Percentiles rank a stretch among this genome's conserved stretches.
phyloP scores from a whole-genome alignment of 2,888 invertebrate genomes.

The Conistra vaccinii region DNA sequence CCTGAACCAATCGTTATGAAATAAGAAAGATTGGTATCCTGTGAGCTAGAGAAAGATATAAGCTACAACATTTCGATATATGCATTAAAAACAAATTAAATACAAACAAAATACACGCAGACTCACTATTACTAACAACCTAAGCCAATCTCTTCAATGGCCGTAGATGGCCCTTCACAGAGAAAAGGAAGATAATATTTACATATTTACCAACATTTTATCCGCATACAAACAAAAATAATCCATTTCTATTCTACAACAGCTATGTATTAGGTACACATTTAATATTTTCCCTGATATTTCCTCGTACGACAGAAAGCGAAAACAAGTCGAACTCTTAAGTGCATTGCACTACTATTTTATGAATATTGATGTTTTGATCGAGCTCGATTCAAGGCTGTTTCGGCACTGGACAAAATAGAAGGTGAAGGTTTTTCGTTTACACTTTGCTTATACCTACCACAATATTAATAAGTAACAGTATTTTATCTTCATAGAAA shows the following conservation, averaged over 20 bases:
- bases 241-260: constrained; percentile 45
- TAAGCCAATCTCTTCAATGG: too few species aligned
- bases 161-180: too few species aligned
- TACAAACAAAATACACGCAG: too few species aligned
- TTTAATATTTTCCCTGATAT: constrained; percentile 54
- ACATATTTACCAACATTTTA: constrained; percentile 9
- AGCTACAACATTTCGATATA: too few species aligned
- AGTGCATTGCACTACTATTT: constrained; percentile 46
- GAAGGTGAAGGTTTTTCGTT: neutral
- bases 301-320: constrained; percentile 25
- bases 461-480: too few species aligned
- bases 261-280: constrained; percentile 24
- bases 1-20: too few species aligned
- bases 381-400: constrained; percentile 12
- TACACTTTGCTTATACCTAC: neutral
- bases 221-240: constrained; percentile 33
- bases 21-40: too few species aligned
- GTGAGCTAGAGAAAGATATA: too few species aligned
- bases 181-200: neutral
- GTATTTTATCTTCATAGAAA: too few species aligned
- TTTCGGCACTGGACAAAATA: constrained; percentile 12
- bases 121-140: too few species aligned
- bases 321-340: constrained; percentile 46
- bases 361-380: constrained; percentile 60
- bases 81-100: too few species aligned